Conservation (phyloP, 2,888 invertebrate species). For the Apodemia hepburni region DNA sequence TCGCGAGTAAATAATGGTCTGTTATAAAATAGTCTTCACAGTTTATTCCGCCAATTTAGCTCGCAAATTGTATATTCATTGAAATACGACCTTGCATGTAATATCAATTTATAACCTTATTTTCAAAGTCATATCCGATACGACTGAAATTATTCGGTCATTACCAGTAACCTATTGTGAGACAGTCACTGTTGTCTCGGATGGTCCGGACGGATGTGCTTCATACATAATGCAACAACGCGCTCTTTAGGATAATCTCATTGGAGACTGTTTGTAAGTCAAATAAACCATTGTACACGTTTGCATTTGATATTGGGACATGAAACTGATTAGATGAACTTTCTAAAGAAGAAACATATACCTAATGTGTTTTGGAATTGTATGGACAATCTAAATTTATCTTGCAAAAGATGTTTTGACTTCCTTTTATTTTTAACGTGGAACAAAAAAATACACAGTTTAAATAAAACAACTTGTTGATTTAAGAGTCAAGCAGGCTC, state of each 20-base stretch:
- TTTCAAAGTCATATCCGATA: neutral
- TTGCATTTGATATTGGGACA: slow-evolving; percentile 48
- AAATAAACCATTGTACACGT: slow-evolving; percentile 68
- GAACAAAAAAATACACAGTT: no score
- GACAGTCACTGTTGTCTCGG: neutral
- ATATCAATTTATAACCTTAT: neutral
- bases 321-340: neutral
- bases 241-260: slow-evolving; percentile 55
- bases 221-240: slow-evolving; percentile 61
- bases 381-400: neutral
- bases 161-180: neutral
- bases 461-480: no score
- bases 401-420: neutral
- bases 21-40: no score
- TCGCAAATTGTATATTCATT: no score
- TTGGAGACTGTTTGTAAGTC: slow-evolving; percentile 72
- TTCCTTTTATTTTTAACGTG: no score
- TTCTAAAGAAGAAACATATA: slow-evolving; percentile 10
- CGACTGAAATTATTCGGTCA: neutral
- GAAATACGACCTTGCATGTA: no score
- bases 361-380: neutral
- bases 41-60: no score
- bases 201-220: slow-evolving; percentile 49
- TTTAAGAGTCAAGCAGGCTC: no score
- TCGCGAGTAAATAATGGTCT: no score